Base-by-base conservation (phyloP, 2,888 invertebrate genomes). In the Baccha elongata region DNA sequence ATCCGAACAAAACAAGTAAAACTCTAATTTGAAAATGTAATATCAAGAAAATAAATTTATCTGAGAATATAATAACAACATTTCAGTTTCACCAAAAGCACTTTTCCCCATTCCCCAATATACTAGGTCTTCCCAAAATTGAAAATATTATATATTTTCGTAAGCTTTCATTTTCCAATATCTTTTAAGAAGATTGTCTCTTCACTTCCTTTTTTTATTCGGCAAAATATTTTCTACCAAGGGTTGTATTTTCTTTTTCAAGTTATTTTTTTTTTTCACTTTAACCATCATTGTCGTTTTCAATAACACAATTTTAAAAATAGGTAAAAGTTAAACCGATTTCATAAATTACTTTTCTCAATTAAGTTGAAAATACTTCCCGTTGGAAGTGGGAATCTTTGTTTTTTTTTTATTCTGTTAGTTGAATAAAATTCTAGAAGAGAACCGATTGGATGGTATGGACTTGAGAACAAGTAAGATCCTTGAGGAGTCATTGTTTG, bases 341-440 rank as follows among this genome's bases (percentile, higher is more conserved):
- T 83, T 72, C 62, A 62, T 68, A 83, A 83, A 83, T 83, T 83
- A 83, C 78, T 78, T 72, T 78, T 83, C 78, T 68, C 72, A 78
- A 78, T 78, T 78, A 83, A 76, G 62, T 83, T 72, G 76, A 40
- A 78, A 72, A 68, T 67, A 72, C 68, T 60, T 62, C 26, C 15
- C 44, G 2, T 13, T 35, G 35, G 19, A 35, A 44, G 48, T 48
- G 64, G 42, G 21, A 44, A 29, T 26, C 48, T 62, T 50, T 52
- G 58, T 46, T 44, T 11, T 44, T 67, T 75, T 75, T 68, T 26
- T 52, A 58, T 60, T 13, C 17, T 0, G 21, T 19, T 3, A 52
- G 42, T 10, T 42, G 26, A 3, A 19, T 29, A 44, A 42, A 15
- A 35, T 44, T 48, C 46, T n/a, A 2, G 10, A 40, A 55, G 15